Base-by-base conservation (phyloP, 2,797 vertebrate species). In the Capromys pilorides region DNA sequence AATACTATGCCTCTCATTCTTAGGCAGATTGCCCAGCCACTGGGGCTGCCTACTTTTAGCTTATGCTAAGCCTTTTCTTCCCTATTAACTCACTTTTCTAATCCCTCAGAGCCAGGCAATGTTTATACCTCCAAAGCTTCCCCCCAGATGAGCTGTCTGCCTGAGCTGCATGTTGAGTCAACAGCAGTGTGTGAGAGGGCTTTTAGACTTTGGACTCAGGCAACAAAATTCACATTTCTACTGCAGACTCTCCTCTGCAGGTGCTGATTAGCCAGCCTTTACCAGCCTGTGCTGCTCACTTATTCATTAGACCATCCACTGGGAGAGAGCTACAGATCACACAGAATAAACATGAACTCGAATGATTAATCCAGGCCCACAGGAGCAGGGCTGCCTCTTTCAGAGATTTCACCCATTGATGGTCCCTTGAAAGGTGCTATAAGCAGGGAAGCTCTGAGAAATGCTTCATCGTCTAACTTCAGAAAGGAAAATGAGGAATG, bases 101-200 rank as follows among this genome's bases (percentile, higher is more conserved):
- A 57, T 90, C 54, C 73, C 84, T 92, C 49, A 41, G 81, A 93
- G 90, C 36, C 39, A n/a, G 3, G 31, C 24, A 36, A 57, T 66
- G 49, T 90, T 69, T 51, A 33, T 9, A 80, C 31, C 75, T 94
- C 75, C 54, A 69, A 31, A 36, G 59, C n/a, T 26, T 31, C 36
- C 82, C 78, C 57, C 59, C 8, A 4, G 19, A 22, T 80, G 45
- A 69, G 49, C 92, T 73, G 8, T 80, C 13, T 31, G 6, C 51
- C 39, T 49, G 84, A 51, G 85, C 88, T 39, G 19, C 9, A 0
- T 8, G 49, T 79, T 93, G 88, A 88, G 51, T 86, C 77, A 94
- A 61, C 64, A 59, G 69, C 26, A 66, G 59, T 67, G 49, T 10
- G 28, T 79, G 31, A 1, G 28, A 77, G 54, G 49, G 2, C 45